Conservation (phyloP, 1,140 invertebrate genomes). For the Drosophila sturtevanti region DNA sequence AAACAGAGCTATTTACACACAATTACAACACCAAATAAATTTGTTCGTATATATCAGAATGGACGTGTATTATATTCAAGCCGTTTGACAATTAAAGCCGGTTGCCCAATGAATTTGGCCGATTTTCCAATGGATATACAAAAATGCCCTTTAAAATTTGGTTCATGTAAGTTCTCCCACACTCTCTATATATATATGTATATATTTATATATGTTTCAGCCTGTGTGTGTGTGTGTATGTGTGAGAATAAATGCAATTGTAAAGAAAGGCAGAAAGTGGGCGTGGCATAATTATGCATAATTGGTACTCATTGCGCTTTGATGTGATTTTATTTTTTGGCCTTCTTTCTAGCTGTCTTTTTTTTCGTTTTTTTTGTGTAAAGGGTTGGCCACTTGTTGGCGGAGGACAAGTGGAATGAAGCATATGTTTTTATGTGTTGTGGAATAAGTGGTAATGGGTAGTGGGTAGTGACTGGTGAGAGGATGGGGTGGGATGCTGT, state of each 20-base stretch:
- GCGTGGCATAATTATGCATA: slow-evolving; percentile 69
- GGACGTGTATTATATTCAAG: slow-evolving; percentile 94
- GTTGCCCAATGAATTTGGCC: slow-evolving; percentile 95
- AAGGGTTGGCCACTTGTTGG: slow-evolving; percentile 60
- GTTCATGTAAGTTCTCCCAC: slow-evolving; percentile 91
- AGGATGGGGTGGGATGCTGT: not conserved
- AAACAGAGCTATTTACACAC: slow-evolving; percentile 93
- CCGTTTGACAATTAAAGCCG: slow-evolving; percentile 93
- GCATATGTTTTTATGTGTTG: not conserved
- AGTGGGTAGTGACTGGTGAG: no score
- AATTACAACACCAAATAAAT: slow-evolving; percentile 95
- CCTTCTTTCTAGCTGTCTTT: not conserved
- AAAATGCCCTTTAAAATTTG: slow-evolving; percentile 92
- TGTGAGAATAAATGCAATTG: slow-evolving; percentile 12
- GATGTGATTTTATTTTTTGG: slow-evolving; percentile 51
- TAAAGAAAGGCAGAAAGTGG: not conserved
- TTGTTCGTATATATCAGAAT: slow-evolving; percentile 91
- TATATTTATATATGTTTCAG: not conserved
- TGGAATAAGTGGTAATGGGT: not conserved
- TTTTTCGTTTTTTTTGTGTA: slow-evolving; percentile 6
- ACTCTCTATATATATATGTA: not conserved
- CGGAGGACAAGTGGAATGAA: slow-evolving; percentile 18
- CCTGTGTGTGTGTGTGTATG: not conserved
- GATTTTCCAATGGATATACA: slow-evolving; percentile 97
- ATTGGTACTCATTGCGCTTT: slow-evolving; percentile 64